Evolutionary conservation across 2,113 vertebrate species (phyloP), one percentile per base, ranked within the genome.

Genomic region (Chloropsis hardwickii): DNA sequence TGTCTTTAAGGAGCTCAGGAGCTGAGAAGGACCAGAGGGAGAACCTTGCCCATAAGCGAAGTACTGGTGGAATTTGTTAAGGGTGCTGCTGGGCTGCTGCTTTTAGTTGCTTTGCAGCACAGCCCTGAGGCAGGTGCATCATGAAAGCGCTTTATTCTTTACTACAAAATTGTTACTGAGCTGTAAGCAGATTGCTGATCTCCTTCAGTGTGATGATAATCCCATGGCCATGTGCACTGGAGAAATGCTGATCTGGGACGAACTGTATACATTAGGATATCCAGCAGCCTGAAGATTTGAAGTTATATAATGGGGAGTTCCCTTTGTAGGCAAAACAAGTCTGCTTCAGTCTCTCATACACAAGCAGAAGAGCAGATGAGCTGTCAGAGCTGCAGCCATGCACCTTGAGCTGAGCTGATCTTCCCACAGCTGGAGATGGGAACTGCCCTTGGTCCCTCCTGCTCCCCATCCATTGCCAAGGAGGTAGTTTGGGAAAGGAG

Each of bases 261-360:
- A 84, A 57, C 51, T 80, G 7, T 25, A 27, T 45, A n/a, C 0
- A 0, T 76, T 48, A 69, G 65, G 54, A 47, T 80, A 73, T 61
- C 35, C 67, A 74, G 47, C 56, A 71, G 64, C 35, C 56, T 1
- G 1, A 86, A 79, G 85, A 65, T 64, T 21, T 73, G 45, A 50
- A 50, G 35, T 80, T 92, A 47, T 9, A 1, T 66, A 83, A 73
- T 31, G 24, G 15, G 48, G 67, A 73, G 33, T 40, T 90, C 45
- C 45, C 54, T 62, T 57, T 22, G 20, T 22, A 72, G 79, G 48
- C 45, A 69, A 24, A 79, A 62, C 48, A 57, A 54, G 24, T 66
- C 58, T 67, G 40, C 24, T 85, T 90, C 39, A 39, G 53, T 39
- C 12, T 79, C n/a, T 65, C 1, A 1, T 53, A 14, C 0, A 0